A percentile compares a stretch with the other conserved stretches of the same genome.
These are phyloP conservation scores for Drosophila yakuba DNA, from an alignment of 1,140 invertebrate species.

Conservation along the genomic window DNA sequence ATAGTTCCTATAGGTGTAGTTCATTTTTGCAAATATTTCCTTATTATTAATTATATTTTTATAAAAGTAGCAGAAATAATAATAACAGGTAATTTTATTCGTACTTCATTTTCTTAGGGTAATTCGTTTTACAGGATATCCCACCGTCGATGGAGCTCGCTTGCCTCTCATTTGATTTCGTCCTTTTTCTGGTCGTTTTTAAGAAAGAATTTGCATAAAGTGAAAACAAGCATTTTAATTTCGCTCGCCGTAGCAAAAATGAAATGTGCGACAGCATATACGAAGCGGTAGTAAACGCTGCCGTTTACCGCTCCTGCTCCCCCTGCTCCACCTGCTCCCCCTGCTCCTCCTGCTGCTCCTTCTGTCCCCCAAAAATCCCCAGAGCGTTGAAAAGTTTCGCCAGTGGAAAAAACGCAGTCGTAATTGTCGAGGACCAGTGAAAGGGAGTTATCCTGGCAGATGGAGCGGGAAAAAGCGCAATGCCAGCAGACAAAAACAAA, in stretches of 20 bases:
- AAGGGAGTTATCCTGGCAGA: slow-evolving; percentile 14
- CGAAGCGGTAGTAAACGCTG: slow-evolving; percentile 73
- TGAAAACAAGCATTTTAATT: slow-evolving; percentile 84
- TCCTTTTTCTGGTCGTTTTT: slow-evolving; percentile 58
- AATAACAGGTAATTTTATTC: too few relatives aligned
- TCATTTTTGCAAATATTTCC: too few relatives aligned
- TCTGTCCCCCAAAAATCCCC: slow-evolving; percentile 62
- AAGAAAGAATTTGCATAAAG: slow-evolving; percentile 78
- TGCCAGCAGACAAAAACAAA: slow-evolving; percentile 80
- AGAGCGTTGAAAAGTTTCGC: slow-evolving; percentile 74
- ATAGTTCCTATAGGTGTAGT: too few relatives aligned
- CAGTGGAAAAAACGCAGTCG: slow-evolving; percentile 49
- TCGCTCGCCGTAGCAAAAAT: slow-evolving; percentile 78
- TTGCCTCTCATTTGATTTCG: slow-evolving; percentile 16
- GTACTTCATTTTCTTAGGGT: too few relatives aligned
- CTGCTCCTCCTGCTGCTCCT: slow-evolving; percentile 4
- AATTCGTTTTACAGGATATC: not conserved
- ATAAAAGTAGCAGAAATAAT: too few relatives aligned
- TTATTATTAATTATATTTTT: too few relatives aligned
- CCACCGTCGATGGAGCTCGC: not conserved
- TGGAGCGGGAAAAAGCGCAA: slow-evolving; percentile 70
- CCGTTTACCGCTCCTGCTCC: slow-evolving; percentile 60
- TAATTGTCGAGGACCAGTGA: slow-evolving; percentile 66
- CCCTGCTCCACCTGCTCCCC: not conserved
- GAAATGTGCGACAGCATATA: slow-evolving; percentile 73